Base-by-base conservation (phyloP, 2,797 vertebrate genomes). In the Enteromius trimaculatus region DNA sequence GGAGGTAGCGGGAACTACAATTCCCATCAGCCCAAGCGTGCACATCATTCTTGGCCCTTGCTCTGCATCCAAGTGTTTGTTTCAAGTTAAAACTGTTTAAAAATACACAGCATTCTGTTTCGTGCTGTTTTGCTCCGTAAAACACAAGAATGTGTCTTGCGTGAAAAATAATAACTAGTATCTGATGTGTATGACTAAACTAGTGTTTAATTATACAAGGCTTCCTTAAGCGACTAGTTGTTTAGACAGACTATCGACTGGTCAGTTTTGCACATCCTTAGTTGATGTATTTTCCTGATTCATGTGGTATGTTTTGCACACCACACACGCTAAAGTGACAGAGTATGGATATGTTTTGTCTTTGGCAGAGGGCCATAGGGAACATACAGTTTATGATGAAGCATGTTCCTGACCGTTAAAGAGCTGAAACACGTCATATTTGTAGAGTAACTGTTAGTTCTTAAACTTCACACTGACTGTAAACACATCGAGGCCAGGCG, bases 201-300 rank as follows among this genome's bases (percentile, higher is more conserved):
- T 51, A 31, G 39, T 13, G 6, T 77, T 47, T 47, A 64, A 77
- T 77, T 77, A 47, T 29, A 44, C 76, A 64, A 60, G n/a, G 34
- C 75, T 44, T 77, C 23, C 37, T 62, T 77, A 62, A 77, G 58
- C 23, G 17, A 64, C 58, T 62, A 77, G 76, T 47, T 77, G 58
- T 77, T 77, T 64, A 77, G 76, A 64, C 37, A 64, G 31, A 64
- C 76, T 58, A 47, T 62, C 23, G 23, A 26, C 55, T 62, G 37
- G 34, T 77, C 75, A 44, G 55, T 78, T 29, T 19, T n/a, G 42
- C 42, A 65, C 26, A 78, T 78, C 42, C 19, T 21, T 65, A n/a
- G 26, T 66, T 51, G 42, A 78, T 49, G 21, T 42, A 65, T 64
- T 65, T 65, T 65, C 26, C 47, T 78, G 26, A 78, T 47, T 31